Evolutionary conservation across 2,797 vertebrate species (phyloP).

Genomic region (Spinibarbus caldwelli): DNA sequence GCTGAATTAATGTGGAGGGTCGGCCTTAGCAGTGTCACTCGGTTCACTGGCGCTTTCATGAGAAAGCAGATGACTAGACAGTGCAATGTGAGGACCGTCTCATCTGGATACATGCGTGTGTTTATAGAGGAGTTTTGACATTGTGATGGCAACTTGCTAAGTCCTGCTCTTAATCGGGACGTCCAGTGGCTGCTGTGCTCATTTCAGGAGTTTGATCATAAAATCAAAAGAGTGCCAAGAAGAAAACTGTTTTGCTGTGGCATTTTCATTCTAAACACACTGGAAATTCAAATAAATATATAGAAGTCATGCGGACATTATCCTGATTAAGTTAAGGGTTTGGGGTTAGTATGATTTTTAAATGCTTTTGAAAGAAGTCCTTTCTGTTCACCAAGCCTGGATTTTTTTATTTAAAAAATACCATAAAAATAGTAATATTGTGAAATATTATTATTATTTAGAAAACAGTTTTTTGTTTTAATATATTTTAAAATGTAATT

Average conservation of each 20-base stretch:
- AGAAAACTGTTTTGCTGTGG: not conserved
- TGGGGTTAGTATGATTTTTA: not conserved
- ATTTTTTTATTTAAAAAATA: no score
- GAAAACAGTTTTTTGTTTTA: no score
- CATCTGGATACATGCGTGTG: constrained; percentile 17
- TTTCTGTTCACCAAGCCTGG: not conserved
- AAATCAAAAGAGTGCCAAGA: not conserved
- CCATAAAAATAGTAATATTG: no score
- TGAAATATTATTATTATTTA: no score
- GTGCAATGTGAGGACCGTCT: constrained; percentile 39
- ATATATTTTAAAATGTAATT: no score
- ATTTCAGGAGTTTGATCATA: not conserved
- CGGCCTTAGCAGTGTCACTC: constrained; percentile 21
- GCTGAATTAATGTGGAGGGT: not conserved
- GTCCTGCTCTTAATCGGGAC: constrained; percentile 34
- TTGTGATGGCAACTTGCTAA: constrained; percentile 1
- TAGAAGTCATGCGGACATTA: not conserved
- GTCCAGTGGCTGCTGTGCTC: not conserved
- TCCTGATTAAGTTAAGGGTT: not conserved
- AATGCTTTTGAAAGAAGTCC: not conserved
- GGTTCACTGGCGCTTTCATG: constrained; percentile 29
- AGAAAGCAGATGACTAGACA: constrained; percentile 37
- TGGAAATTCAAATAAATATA: not conserved
- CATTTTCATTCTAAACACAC: not conserved
- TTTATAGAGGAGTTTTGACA: not conserved